Base-by-base conservation (phyloP, 2,797 vertebrate genomes). In the Botia almorhae region DNA sequence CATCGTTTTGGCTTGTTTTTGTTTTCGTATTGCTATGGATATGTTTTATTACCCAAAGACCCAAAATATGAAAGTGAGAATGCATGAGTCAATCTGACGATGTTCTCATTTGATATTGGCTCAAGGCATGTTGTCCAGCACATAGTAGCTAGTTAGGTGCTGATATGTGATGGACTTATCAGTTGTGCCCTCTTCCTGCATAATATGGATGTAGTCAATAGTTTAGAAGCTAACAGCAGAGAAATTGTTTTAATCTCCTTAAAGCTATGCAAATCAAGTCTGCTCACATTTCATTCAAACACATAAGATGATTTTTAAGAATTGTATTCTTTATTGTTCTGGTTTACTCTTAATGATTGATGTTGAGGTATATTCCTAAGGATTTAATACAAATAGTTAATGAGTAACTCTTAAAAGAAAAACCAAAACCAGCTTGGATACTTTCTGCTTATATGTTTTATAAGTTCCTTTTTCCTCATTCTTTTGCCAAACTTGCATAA, bases 211-310 rank as follows among this genome's bases (percentile, higher is more conserved):
- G 50, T 85, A 85, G 85, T 87, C 83, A 69, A 86, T 69, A 89
- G 85, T 84, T 71, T 60, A 58, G 93, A 81, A 80, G 73, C 76
- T 92, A 92, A 91, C 90, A 81, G 84, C 82, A 84, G 89, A 87
- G 82, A 80, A 85, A 84, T 83, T 83, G 83, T 78, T 84, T 90
- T 86, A 83, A 86, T 89, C 87, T 88, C 88, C 82, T 89, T 90
- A 88, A 90, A 93, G 92, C 93, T 95, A 95, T 95, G 93, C 93
- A 95, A 95, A 83, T 81, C 65, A 88, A 90, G 88, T 90, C 83
- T 86, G 87, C 90, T 91, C 87, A 88, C 83, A 68, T 76, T 86
- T 74, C 86, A 79, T 91, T 87, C 17, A 61, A 70, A 75, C 88
- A 87, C 83, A 80, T 75, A 69, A 64, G 72, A 69, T 79, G 46